Evolutionary conservation across 1,140 invertebrate genomes (phyloP), one percentile per base, ranked within the genome.

Genomic region (Drosophila pseudoananassae): DNA sequence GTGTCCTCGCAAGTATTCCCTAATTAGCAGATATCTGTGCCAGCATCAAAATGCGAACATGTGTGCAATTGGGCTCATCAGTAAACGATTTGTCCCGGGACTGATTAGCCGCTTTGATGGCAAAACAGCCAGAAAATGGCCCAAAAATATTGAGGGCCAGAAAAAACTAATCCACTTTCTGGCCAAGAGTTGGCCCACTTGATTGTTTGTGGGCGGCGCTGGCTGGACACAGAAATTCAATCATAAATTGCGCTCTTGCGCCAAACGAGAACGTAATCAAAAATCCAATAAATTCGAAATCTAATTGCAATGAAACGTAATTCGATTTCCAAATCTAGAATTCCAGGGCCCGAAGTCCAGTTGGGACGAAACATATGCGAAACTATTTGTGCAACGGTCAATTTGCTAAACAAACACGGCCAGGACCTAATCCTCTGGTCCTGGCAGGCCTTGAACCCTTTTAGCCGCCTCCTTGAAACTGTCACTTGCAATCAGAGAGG

Each of bases 41-140:
- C 47, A 45, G 10, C 45, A 14, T 6, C 17, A 45, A 88, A 90
- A 90, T 90, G 53, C 79, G 63, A 71, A 50, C 88, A 90, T 90
- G 79, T 90, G 88, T 66, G 59, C 73, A 80, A 90, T 90, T 80
- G 60, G 73, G 49, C 58, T 79, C 73, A 84, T 76, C 79, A 76
- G 61, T 33, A 60, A 72, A 63, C 65, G 73, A 81, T 80, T 69
- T 64, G 45, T 57, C 46, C 49, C 54, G 50, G 33, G 43, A 63
- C 52, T 90, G 88, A 90, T 90, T 90, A 84, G 82, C 74, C 52
- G 52, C 73, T 84, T 78, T 90, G 73, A 79, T 74, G 56, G 59
- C 64, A 49, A 87, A 79, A 73, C 50, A 57, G 7, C 27, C 49
- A 49, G 54, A 78, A 88, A 87, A 78, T 60, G 9, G 8, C 50